Base-by-base conservation (phyloP, 1,140 invertebrate genomes). In the Tetramorium alpestre region DNA sequence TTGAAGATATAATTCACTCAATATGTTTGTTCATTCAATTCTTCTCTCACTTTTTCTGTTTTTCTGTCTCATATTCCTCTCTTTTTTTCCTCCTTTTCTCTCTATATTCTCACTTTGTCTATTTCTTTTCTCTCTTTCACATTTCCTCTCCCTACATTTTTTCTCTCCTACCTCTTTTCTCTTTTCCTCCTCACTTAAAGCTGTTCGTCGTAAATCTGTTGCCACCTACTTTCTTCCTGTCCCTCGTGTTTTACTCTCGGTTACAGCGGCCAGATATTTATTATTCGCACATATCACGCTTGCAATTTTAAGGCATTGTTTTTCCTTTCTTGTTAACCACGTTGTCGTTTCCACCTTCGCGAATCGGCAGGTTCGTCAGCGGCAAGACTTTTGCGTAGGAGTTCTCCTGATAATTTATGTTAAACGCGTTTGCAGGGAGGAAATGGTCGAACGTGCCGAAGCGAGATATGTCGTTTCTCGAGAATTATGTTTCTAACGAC, bases 181-280 rank as follows among this genome's bases (percentile, higher is more conserved):
- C 51, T 56, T 81, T 69, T 41, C 22, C n/a, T 47, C 25, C 33
- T 58, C 54, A 47, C n/a, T 41, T 38, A 84, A 47, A 56, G 41
- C 69, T 38, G 70, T 41, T 75, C 44, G 80, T 49, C 69, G 80
- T 84, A 84, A 84, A 84, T 84, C 64, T 65, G 33, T 49, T 51
- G 70, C 58, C 60, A 54, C n/a, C 38, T 18, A 22, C 60, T 56
- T 56, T 47, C 41, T n/a, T 47, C 56, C 8, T 18, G 76, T 73
- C 28, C 10, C 38, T 49, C 51, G 72, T 28, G 47, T 76, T 58
- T 85, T 65, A 65, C 60, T 78, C 73, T 67, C 58, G 70, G 54
- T 58, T 76, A 60, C 81, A 38, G 60, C 49, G 22, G 47, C 44
- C 56, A 4, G 41, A 38, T 85, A 64, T 85, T 65, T 64, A 73